These are phyloP conservation scores for Schlechtendalia chinensis DNA, from an alignment of 1,140 invertebrate genomes.

Conservation along the genomic window DNA sequence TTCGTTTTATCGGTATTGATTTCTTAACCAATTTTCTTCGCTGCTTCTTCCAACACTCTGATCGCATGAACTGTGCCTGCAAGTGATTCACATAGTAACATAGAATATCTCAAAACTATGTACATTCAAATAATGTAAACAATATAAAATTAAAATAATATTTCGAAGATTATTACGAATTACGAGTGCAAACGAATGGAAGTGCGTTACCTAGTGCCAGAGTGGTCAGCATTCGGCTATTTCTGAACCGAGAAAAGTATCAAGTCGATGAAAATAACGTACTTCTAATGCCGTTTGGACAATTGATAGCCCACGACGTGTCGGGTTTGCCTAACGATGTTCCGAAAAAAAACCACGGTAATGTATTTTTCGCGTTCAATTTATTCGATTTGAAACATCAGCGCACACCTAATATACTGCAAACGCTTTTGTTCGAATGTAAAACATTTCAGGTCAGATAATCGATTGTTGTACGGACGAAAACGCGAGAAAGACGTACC, in stretches of 20 bases:
- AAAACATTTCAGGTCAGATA: background rate
- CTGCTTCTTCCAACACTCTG: too few relatives aligned
- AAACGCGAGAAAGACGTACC: background rate
- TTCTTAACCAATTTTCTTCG: too few relatives aligned
- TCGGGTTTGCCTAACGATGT: background rate
- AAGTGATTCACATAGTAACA: too few relatives aligned
- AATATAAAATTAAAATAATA: too few relatives aligned
- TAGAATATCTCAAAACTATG: too few relatives aligned
- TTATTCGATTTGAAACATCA: too few relatives aligned
- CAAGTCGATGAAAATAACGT: constrained; percentile 7
- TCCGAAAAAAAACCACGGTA: background rate
- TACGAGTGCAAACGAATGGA: constrained; percentile 2
- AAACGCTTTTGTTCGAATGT: too few relatives aligned
- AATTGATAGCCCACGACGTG: constrained; percentile 15
- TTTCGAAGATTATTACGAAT: constrained; percentile 2
- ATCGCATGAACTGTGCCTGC: too few relatives aligned
- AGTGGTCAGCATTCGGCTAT: background rate
- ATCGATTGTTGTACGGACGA: background rate
- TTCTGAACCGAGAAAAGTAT: background rate
- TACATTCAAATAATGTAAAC: too few relatives aligned
- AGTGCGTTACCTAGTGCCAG: background rate
- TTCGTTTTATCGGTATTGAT: too few relatives aligned
- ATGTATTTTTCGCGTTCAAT: too few relatives aligned
- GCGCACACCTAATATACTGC: too few relatives aligned
- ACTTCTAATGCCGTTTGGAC: constrained; percentile 23